phyloP scores from a whole-genome alignment of 2,888 invertebrate genomes.

The Cephus rjabovi region DNA sequence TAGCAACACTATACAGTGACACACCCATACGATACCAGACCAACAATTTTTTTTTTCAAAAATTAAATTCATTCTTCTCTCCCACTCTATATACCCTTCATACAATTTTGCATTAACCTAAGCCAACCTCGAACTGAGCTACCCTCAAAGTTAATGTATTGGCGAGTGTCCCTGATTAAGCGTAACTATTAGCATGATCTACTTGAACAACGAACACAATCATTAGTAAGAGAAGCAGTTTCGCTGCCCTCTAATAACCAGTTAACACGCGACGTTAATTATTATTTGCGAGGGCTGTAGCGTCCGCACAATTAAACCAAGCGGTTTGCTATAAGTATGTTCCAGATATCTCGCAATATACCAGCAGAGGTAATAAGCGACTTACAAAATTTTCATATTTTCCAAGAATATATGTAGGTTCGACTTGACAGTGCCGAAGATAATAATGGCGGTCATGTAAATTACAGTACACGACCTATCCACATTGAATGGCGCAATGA shows the following conservation, averaged over 20 bases:
- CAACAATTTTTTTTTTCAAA: not conserved
- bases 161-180: conserved; percentile 43
- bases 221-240: conserved; percentile 52
- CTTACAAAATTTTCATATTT: not conserved
- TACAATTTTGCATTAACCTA: not conserved
- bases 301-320: not conserved
- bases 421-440: not conserved
- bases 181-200: conserved; percentile 39
- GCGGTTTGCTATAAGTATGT: not conserved
- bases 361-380: not conserved
- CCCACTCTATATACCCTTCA: not conserved
- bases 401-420: too few species aligned
- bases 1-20: too few species aligned
- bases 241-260: conserved; percentile 45
- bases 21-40: too few species aligned
- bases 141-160: conserved; percentile 17
- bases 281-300: conserved; percentile 38
- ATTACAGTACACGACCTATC: not conserved
- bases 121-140: not conserved
- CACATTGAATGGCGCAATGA: not conserved
- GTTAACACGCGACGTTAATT: conserved; percentile 50
- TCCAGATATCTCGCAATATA: not conserved
- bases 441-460: not conserved
- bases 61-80: not conserved
- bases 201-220: conserved; percentile 47